Evolutionary conservation across 2,113 vertebrate genomes (phyloP), one percentile per base, ranked within the genome.

Genomic region (Mormoops blainvillei): DNA sequence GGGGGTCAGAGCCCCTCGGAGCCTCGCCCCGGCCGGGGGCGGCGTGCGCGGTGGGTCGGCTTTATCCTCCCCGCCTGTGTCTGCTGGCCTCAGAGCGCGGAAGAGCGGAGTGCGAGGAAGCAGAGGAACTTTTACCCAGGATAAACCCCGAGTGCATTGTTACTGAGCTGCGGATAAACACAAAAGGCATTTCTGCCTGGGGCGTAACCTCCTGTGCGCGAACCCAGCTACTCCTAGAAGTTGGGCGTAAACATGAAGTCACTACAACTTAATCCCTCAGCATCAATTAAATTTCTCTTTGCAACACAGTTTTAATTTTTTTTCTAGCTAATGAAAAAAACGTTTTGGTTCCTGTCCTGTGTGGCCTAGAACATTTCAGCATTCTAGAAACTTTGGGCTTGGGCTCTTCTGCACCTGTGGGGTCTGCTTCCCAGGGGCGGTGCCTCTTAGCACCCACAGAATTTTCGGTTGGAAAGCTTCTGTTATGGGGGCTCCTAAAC

Each of bases 1-100:
- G 83, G 92, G 93, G 78, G 96, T 96, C 95, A 12, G 99, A 98
- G 99, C 99, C 98, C 98, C 77, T 38, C 19, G 7, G 22, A 71
- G 54, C 43, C 78, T 74, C 36, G 92, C 14, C 28, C 61, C 0
- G 71, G 58, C 81, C 38, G 15, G 50, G 48, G 71, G 20, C n/a
- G 28, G 28, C 4, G n/a, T 13, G 2, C 33, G 36, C 68, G 0
- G 36, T 4, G 14, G 48, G 12, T 36, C 38, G 2, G 43, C 77
- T 11, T 16, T 14, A 38, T 50, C 36, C 38, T 90, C 45, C 61
- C 73, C 14, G 26, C 33, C 70, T 12, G 11, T 70, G 77, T 16
- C 71, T 19, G 73, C 54, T 6, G 15, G 54, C 70, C 28, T 15
- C 0, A n/a, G 54, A 38, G 94, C 45, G 38, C 83, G 50, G 78